Evolutionary conservation across 2,113 vertebrate genomes (phyloP), one percentile per base, ranked within the genome.

Genomic region (Paracyprichromis sp.): DNA sequence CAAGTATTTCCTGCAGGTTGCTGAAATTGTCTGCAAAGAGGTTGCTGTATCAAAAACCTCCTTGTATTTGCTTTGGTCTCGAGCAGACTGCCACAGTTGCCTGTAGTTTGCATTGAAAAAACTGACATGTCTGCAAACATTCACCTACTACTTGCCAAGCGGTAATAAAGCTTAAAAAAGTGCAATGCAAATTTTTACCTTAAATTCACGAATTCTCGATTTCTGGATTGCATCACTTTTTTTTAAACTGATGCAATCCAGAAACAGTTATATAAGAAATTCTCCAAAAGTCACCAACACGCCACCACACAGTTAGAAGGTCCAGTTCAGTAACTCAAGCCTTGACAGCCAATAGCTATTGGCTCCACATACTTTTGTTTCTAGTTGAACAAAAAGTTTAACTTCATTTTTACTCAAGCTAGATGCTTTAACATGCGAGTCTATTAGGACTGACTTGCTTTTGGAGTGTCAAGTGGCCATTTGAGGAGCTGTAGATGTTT

Each of bases 271-370:
- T 2, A n/a, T n/a, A 36, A 36, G 31, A 12, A 38, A 69, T 0
- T 38, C 61, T 66, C 19, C 19, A 24, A 71, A 71, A 43, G 38
- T 24, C 38, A 16, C 36, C 19, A 2, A 24, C 63, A 14, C 0
- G 2, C 1, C 19, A 66, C 1, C 7, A 43, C 36, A 40, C 11
- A 4, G 14, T 61, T 61, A 31, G 3, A 40, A 43, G 3, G 63
- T 24, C n/a, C 63, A 71, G 36, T 71, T 24, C 8, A 43, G 3
- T 0, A 40, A 4, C 10, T 66, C 59, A 61, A 61, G 36, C 19
- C 4, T 21, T 71, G 36, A 43, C 7, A 71, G 5, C 8, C n/a
- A 43, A 43, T 43, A 0, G 21, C 21, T 45, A 26, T 0, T 71
- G 38, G 38, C 13, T 6, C 38, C 66, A 45, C 66, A 24, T 71